phyloP scores from a whole-genome alignment of 2,797 vertebrate genomes.

The Sparidentex hasta region DNA sequence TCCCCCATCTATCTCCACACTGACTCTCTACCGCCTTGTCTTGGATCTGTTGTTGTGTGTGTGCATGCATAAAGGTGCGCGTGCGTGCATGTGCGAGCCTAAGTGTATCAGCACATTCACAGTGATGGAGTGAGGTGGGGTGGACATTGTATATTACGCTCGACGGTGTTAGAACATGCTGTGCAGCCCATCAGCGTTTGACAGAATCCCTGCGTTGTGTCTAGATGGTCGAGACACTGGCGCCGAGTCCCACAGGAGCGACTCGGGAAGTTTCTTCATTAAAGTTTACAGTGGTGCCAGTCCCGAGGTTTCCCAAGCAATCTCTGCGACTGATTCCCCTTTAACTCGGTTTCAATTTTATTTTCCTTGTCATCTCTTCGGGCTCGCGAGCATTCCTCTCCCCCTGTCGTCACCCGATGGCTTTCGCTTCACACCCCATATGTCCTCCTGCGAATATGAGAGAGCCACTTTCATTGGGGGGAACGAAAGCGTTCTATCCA shows the following conservation, averaged over 20 bases:
- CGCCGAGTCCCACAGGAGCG: constrained; percentile 29
- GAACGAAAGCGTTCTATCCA: constrained; percentile 70
- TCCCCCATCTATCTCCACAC: constrained; percentile 81
- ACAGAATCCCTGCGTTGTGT: constrained; percentile 50
- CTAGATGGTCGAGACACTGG: constrained; percentile 35
- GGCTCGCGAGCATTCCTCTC: constrained; percentile 32
- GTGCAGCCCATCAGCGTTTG: constrained; percentile 48
- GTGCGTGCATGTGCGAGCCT: constrained; percentile 28
- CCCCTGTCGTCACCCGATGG: constrained; percentile 44
- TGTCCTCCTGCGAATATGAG: constrained; percentile 66
- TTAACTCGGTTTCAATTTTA: constrained; percentile 52
- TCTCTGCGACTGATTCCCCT: constrained; percentile 54
- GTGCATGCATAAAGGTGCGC: constrained; percentile 2
- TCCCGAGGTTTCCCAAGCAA: constrained; percentile 48
- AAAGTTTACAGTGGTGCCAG: constrained; percentile 39
- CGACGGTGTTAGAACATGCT: constrained; percentile 37
- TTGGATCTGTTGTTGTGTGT: constrained; percentile 28
- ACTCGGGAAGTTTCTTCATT: constrained; percentile 62
- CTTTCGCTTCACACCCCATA: constrained; percentile 66
- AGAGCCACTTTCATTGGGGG: constrained; percentile 64
- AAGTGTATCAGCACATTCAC: constrained; percentile 58
- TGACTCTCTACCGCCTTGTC: constrained; percentile 73
- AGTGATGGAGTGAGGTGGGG: constrained; percentile 66
- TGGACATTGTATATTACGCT: constrained; percentile 61
- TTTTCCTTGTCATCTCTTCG: constrained; percentile 56